Percentiles rank a stretch among this genome's conserved stretches.
These are phyloP conservation scores for Calypte anna DNA, from an alignment of 2,113 vertebrate species.

Conservation along the genomic window DNA sequence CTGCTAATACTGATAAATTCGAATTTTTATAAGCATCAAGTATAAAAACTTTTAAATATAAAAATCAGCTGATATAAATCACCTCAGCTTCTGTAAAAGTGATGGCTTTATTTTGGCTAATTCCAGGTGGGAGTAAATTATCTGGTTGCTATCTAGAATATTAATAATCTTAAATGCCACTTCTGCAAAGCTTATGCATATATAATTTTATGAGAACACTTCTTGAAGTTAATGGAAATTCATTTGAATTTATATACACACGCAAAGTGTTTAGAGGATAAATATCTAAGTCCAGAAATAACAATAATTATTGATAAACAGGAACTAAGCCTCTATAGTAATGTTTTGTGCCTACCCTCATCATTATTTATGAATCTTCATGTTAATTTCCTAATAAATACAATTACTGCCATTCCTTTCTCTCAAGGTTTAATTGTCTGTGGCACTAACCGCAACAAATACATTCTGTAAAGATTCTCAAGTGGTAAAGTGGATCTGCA, in stretches of 20 bases:
- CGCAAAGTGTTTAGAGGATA: background rate
- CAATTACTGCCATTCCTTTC: background rate
- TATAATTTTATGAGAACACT: constrained; percentile 36
- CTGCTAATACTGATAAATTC: background rate
- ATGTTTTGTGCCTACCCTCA: background rate
- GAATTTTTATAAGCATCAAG: background rate
- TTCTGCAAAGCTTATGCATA: constrained; percentile 33
- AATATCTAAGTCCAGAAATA: background rate
- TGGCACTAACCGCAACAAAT: background rate
- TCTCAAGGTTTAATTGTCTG: background rate
- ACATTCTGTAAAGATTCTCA: background rate
- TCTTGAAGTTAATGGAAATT: background rate
- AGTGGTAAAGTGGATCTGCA: background rate
- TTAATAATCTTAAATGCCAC: constrained; percentile 44
- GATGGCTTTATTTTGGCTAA: constrained; percentile 6
- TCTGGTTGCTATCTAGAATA: constrained; percentile 4
- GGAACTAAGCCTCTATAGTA: background rate
- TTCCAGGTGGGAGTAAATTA: constrained; percentile 36
- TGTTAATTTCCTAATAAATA: background rate
- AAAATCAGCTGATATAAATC: background rate
- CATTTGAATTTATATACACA: constrained; percentile 31
- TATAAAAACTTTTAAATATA: background rate
- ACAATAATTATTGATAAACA: background rate
- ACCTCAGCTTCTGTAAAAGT: background rate
- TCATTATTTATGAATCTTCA: background rate